Evolutionary conservation across 2,797 vertebrate genomes (phyloP).

Genomic region (Chrosomus eos): DNA sequence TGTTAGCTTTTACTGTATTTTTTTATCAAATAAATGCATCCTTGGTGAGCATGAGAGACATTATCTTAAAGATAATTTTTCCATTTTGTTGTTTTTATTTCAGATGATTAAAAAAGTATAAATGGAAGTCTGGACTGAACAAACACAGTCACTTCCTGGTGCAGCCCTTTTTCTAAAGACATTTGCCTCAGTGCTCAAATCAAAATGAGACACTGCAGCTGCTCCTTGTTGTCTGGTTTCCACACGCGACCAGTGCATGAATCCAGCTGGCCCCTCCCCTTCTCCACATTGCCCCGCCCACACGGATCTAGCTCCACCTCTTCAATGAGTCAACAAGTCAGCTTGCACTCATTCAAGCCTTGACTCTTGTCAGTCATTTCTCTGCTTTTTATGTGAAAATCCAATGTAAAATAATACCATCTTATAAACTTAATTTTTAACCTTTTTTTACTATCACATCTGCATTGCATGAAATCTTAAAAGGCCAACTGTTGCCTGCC

Average conservation of each 20-base stretch:
- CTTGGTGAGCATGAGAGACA: not conserved
- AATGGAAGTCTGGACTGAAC: slow-evolving; percentile 21
- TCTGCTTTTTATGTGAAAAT: slow-evolving; percentile 15
- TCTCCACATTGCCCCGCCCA: slow-evolving; percentile 58
- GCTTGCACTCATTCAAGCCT: slow-evolving; percentile 34
- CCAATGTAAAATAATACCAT: slow-evolving; percentile 26
- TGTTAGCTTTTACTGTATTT: too few species aligned
- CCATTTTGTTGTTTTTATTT: not conserved
- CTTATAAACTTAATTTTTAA: not conserved
- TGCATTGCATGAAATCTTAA: slow-evolving; percentile 26
- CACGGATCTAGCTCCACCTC: slow-evolving; percentile 33
- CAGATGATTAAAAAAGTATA: slow-evolving; percentile 36
- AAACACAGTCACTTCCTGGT: slow-evolving; percentile 20
- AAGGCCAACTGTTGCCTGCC: slow-evolving; percentile 11
- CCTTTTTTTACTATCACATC: not conserved
- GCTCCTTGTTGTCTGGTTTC: slow-evolving; percentile 20
- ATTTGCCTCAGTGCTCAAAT: slow-evolving; percentile 18
- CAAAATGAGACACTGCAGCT: slow-evolving; percentile 9
- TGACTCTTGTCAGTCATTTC: not conserved
- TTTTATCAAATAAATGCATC: not conserved
- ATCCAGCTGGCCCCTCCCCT: slow-evolving; percentile 53
- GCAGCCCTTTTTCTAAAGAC: slow-evolving; percentile 33
- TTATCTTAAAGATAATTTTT: not conserved
- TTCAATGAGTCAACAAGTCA: slow-evolving; percentile 29
- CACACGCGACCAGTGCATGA: not conserved